Evolutionary conservation across 1,140 invertebrate species (phyloP).

Genomic region (Drosophila kikkawai): DNA sequence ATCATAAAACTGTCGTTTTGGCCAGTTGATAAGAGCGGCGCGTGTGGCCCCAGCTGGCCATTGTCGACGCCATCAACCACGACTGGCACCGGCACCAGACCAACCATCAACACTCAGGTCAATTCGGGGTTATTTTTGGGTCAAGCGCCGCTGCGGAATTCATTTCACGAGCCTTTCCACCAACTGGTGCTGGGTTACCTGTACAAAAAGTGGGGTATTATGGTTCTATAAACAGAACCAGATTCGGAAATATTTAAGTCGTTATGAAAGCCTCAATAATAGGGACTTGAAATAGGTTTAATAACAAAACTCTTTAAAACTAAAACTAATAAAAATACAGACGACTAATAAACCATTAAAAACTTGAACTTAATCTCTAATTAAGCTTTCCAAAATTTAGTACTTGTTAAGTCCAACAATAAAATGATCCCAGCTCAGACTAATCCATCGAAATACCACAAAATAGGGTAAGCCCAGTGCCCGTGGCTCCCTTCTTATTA

Average conservation of each 20-base stretch:
- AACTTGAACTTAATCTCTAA: neutral
- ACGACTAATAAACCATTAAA: neutral
- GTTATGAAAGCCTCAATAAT: neutral
- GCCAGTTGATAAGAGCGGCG: conserved; percentile 55
- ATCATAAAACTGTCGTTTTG: conserved; percentile 65
- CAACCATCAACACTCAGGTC: conserved; percentile 25
- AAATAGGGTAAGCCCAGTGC: conserved; percentile 4
- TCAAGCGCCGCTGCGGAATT: conserved; percentile 21
- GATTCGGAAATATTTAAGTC: neutral
- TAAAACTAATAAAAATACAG: neutral
- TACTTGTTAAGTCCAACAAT: neutral
- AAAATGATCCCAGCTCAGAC: conserved; percentile 2
- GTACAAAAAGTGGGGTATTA: neutral
- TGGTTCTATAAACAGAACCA: neutral
- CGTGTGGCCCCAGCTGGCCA: conserved; percentile 32
- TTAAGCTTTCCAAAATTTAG: neutral
- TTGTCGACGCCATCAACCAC: neutral
- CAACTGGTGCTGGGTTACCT: conserved; percentile 3
- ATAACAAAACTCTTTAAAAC: neutral
- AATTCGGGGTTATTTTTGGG: conserved; percentile 33
- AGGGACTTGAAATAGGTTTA: no score
- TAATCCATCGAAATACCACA: conserved; percentile 17
- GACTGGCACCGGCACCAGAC: conserved; percentile 1
- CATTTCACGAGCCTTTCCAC: neutral
- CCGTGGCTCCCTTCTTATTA: neutral